Evolutionary conservation across 1,140 invertebrate species (phyloP).

Genomic region (Bombus affinis): DNA sequence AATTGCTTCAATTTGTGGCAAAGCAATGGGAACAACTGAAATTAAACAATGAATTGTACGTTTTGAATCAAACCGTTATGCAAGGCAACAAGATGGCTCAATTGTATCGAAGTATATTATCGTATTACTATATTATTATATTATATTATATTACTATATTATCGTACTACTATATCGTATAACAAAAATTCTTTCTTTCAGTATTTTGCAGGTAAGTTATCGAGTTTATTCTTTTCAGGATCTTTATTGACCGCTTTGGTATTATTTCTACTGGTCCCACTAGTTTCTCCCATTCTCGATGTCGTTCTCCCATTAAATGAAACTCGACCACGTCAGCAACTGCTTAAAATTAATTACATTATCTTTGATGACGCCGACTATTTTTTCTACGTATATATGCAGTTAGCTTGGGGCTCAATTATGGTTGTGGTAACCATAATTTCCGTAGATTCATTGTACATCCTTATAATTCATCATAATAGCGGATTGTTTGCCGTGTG

Average conservation of each 20-base stretch:
- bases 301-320: background rate
- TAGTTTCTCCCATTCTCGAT: background rate
- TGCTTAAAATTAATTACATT: background rate
- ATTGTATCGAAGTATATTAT: slow-evolving; percentile 19
- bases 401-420: background rate
- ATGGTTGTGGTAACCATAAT: background rate
- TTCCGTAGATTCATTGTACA: background rate
- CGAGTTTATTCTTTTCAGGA: background rate
- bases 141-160: background rate
- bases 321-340: background rate
- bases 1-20: background rate
- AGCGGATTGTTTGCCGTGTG: background rate
- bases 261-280: background rate
- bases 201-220: background rate
- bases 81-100: background rate
- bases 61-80: background rate
- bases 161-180: background rate
- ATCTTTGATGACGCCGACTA: background rate
- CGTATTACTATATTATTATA: background rate
- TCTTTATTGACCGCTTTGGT: background rate
- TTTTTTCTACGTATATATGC: background rate
- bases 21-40: background rate
- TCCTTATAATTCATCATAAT: background rate
- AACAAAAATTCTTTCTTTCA: background rate
- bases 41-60: background rate